Evolutionary conservation across 2,113 vertebrate genomes (phyloP).

Genomic region (Notiomystis cincta): DNA sequence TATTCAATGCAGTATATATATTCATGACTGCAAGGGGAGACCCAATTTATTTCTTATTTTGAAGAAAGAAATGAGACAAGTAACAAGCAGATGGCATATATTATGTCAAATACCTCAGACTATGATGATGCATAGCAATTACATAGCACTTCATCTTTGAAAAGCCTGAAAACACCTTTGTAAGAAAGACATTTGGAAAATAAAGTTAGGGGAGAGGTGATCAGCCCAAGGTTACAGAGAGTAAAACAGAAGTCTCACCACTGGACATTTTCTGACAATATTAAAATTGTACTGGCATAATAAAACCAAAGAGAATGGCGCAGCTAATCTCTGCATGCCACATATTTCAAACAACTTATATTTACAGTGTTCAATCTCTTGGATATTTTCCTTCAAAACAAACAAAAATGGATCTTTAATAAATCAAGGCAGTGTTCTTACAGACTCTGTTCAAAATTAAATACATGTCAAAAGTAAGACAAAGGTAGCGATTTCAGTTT

Average conservation of each 20-base stretch:
- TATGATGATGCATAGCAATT: not conserved
- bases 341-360: not conserved
- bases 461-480: not conserved
- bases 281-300: not conserved
- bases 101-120: not conserved
- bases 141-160: not conserved
- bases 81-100: not conserved
- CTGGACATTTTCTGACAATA: not conserved
- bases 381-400: not conserved
- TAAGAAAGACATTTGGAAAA: not conserved
- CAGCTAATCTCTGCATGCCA: not conserved
- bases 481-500: not conserved
- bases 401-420: not conserved
- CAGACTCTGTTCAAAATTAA: not conserved
- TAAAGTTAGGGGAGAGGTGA: not conserved
- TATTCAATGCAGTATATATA: not conserved
- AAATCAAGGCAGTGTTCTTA: not conserved
- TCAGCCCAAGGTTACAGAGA: not conserved
- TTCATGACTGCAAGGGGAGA: not conserved
- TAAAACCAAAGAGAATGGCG: not conserved
- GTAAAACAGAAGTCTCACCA: not conserved
- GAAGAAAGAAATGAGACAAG: not conserved
- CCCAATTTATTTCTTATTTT: not conserved
- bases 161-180: not conserved
- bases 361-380: not conserved